A percentile compares a stretch with the other conserved stretches of the same genome.
Evolutionary conservation across 1,140 invertebrate species (phyloP).

Genomic region (Aleiodes sp.): DNA sequence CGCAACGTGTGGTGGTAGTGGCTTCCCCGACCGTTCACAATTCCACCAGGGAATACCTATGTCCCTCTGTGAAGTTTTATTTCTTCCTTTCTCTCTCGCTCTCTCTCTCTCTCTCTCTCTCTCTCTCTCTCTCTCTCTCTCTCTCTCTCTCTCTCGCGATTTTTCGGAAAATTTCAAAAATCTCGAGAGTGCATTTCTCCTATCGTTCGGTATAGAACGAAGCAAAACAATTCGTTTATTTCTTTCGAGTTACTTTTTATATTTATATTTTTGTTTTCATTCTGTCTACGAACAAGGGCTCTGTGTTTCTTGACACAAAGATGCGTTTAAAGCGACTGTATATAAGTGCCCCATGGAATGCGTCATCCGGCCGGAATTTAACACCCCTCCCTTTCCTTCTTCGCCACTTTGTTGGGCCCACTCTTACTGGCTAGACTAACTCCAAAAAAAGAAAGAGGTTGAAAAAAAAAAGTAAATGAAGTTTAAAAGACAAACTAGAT

Average conservation of each 20-base stretch:
- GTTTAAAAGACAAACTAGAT: not conserved
- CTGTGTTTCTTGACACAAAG: slow-evolving; percentile 26
- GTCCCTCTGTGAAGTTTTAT: not conserved
- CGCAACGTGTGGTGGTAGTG: slow-evolving; percentile 40
- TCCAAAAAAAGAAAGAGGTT: not conserved
- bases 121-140: no score
- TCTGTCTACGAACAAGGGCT: slow-evolving; percentile 32
- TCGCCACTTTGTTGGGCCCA: not conserved
- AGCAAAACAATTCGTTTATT: no score
- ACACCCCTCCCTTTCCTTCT: slow-evolving; percentile 30
- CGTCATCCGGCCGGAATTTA: slow-evolving; percentile 61
- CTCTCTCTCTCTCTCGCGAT: no score
- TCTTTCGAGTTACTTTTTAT: no score
- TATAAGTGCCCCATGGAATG: slow-evolving; percentile 47
- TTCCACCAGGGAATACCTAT: slow-evolving; percentile 7
- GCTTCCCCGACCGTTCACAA: slow-evolving; percentile 28
- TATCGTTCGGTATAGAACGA: no score
- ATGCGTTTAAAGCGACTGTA: slow-evolving; percentile 19
- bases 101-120: no score
- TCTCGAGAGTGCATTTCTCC: no score
- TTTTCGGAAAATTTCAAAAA: no score
- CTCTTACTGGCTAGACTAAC: not conserved
- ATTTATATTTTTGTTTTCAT: slow-evolving; percentile 8
- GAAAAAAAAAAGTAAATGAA: no score
- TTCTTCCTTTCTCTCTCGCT: no score